A percentile compares a stretch with the other conserved stretches of the same genome.
phyloP scores from a whole-genome alignment of 2,113 vertebrate species.

The Rhea pennata region DNA sequence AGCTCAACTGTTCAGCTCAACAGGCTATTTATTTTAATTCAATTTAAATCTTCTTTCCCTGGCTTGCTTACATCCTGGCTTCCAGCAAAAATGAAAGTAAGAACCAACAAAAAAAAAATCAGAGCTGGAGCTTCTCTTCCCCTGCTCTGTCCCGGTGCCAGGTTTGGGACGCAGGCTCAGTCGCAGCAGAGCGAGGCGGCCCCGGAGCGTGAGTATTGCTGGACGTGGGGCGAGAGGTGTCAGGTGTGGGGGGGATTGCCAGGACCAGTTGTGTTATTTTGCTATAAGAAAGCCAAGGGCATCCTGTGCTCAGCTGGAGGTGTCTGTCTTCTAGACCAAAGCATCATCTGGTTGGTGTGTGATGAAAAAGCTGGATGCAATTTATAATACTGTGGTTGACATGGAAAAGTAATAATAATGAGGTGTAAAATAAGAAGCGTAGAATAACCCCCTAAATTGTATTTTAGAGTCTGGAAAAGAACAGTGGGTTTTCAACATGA shows the following conservation, averaged over 20 bases:
- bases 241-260: background rate
- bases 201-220: background rate
- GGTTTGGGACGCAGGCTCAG: background rate
- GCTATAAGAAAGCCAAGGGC: background rate
- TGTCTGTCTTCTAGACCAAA: background rate
- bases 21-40: background rate
- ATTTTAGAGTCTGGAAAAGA: background rate
- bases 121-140: background rate
- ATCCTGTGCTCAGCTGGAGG: background rate
- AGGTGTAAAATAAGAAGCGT: background rate
- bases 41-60: background rate
- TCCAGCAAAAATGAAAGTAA: background rate
- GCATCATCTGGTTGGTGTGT: fast-evolving
- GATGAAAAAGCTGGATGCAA: background rate
- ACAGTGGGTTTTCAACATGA: background rate
- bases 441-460: background rate
- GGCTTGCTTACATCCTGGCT: background rate
- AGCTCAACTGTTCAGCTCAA: no score
- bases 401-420: background rate
- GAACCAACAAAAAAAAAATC: background rate
- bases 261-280: background rate
- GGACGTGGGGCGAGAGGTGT: background rate
- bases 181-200: background rate
- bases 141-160: background rate
- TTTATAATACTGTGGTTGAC: background rate